A percentile compares a stretch with the other conserved stretches of the same genome.
phyloP scores from a whole-genome alignment of 2,113 vertebrate species.

The Balaenoptera acutorostrata region DNA sequence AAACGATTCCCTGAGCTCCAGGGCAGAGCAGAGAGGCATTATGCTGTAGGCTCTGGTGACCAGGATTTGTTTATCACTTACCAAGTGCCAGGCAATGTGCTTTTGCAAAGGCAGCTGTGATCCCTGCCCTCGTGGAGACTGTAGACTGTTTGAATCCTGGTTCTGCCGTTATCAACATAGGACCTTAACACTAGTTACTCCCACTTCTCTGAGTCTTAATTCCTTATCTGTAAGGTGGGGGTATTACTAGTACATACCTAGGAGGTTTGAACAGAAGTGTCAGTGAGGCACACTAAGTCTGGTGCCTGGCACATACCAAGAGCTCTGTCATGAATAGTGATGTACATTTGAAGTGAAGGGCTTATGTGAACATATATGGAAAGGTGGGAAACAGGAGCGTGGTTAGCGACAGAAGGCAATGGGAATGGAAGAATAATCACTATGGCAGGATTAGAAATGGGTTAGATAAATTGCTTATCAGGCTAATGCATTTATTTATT shows the following conservation, averaged over 20 bases:
- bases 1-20: not conserved
- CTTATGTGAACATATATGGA: not conserved
- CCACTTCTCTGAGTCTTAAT: not conserved
- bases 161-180: not conserved
- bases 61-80: not conserved
- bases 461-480: not conserved
- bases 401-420: not conserved
- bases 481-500: not conserved
- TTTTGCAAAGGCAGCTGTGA: not conserved
- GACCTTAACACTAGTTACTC: not conserved
- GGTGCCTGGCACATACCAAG: not conserved
- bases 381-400: not conserved
- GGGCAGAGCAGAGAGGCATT: not conserved
- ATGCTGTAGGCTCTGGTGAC: not conserved
- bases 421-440: not conserved
- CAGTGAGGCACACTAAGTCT: not conserved
- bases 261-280: not conserved
- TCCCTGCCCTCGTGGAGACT: not conserved
- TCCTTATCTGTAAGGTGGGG: not conserved
- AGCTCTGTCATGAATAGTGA: not conserved
- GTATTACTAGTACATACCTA: not conserved
- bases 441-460: not conserved
- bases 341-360: not conserved
- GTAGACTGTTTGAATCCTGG: not conserved
- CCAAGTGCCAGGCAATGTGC: not conserved